phyloP scores from a whole-genome alignment of 2,113 vertebrate species.

The Ramphastos sulfuratus region DNA sequence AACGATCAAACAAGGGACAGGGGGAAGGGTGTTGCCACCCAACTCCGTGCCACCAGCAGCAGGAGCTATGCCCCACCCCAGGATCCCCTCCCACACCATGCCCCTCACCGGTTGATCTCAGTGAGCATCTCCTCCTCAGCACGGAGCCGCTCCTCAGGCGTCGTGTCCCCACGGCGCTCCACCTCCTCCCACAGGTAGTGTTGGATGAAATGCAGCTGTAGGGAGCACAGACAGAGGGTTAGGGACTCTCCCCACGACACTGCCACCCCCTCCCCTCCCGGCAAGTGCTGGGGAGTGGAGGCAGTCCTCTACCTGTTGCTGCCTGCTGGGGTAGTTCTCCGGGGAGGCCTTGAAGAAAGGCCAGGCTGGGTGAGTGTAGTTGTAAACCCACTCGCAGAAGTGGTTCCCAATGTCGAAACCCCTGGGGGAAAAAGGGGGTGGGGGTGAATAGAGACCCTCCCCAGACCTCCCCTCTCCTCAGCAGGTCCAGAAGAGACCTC shows the following conservation, averaged over 20 bases:
- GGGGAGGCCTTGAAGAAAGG: conserved; percentile 81
- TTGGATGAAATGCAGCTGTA: conserved; percentile 87
- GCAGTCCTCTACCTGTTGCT: conserved; percentile 82
- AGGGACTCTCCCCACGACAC: not conserved
- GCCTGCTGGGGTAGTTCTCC: conserved; percentile 81
- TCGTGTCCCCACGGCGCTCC: not conserved
- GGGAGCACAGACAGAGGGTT: not conserved
- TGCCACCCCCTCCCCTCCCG: not conserved
- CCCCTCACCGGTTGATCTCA: conserved; percentile 83
- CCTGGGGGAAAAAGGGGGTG: conserved; percentile 59
- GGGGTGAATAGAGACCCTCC: not conserved
- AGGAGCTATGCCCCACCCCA: fast-evolving
- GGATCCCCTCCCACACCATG: not conserved
- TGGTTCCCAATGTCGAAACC: conserved; percentile 94
- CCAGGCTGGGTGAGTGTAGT: conserved; percentile 87
- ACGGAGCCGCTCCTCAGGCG: conserved; percentile 68
- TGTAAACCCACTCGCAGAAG: conserved; percentile 94
- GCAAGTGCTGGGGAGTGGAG: not conserved
- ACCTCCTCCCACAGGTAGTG: conserved; percentile 81
- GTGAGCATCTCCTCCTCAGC: conserved; percentile 83
- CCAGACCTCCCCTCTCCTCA: not conserved
- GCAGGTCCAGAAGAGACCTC: not conserved
- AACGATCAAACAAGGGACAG: too few relatives aligned
- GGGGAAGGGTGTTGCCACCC: not conserved
- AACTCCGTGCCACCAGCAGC: not conserved